Base-by-base conservation (phyloP, 2,888 invertebrate species). In the Hanleya hanleyi region DNA sequence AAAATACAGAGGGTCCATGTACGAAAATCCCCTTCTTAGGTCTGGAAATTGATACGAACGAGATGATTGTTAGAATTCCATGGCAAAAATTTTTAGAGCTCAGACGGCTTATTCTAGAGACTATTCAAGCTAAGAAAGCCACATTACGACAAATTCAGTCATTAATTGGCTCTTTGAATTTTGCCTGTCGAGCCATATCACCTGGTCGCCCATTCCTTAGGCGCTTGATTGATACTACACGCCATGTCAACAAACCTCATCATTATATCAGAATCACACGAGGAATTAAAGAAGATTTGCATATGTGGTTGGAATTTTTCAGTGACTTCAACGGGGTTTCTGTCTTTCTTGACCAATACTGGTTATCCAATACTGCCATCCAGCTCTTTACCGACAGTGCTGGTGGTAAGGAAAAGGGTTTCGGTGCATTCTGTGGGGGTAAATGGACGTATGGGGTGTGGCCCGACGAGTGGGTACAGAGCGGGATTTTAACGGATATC, bases 151-250 rank as follows among this genome's bases (percentile, higher is more conserved):
- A n/a, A n/a, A n/a, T n/a, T n/a, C n/a, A n/a, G n/a, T n/a, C n/a
- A n/a, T n/a, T n/a, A n/a, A n/a, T n/a, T n/a, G n/a, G n/a, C n/a
- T n/a, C n/a, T n/a, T n/a, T n/a, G n/a, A n/a, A n/a, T n/a, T n/a
- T n/a, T n/a, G 66, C 69, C 15, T 75, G 75, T 49, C 37, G 75
- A 15, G 77, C 73, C 22, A 71, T 73, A 12, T 12, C 47, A 9
- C 70, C 73, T 12, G 70, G 73, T 9, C 38, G 77, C n/a, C 69
- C 77, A 33, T 77, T 74, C 36, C 68, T 68, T 9, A 32, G 72
- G 18, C 6, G 74, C 1, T 70, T 74, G 18, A 74, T 71, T 22
- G 67, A 74, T 50, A 49, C 57, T 7, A 68, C 47, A n/a, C 57
- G 68, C 37, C 70, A 70, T 51, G 22, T 71, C 15, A 51, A 61